Conservation (phyloP, 2,888 invertebrate genomes). For the Seladonia tumulorum region DNA sequence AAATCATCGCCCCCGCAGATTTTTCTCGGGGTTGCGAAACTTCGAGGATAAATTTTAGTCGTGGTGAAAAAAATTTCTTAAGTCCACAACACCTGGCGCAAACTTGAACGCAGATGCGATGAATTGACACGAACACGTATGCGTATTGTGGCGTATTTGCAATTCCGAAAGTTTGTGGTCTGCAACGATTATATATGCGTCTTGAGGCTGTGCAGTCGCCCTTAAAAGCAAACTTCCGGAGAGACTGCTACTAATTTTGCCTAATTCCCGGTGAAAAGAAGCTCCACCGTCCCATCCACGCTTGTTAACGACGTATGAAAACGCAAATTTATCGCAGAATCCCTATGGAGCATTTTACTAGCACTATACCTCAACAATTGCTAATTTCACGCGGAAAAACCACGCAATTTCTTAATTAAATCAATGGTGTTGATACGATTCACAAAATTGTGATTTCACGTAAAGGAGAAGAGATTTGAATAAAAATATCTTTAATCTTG, state of each 20-base stretch:
- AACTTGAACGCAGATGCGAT: constrained; percentile 41
- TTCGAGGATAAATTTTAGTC: not conserved
- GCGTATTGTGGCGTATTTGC: constrained; percentile 43
- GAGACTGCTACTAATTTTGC: not conserved
- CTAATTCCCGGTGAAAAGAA: constrained; percentile 19
- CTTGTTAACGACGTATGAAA: not conserved
- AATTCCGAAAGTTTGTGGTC: constrained; percentile 43
- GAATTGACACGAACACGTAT: constrained; percentile 38
- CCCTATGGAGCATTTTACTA: too few relatives aligned
- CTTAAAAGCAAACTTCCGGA: constrained; percentile 27
- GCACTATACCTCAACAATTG: too few relatives aligned
- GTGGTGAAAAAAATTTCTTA: constrained; percentile 19
- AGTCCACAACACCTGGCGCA: constrained; percentile 27
- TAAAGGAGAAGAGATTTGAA: too few relatives aligned
- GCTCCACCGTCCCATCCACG: not conserved
- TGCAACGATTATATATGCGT: constrained; percentile 16
- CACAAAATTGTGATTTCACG: too few relatives aligned
- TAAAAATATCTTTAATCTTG: too few relatives aligned
- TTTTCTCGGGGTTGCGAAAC: not conserved
- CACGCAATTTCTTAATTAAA: too few relatives aligned
- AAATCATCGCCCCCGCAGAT: not conserved
- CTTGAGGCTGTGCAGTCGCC: constrained; percentile 7
- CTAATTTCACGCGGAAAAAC: too few relatives aligned
- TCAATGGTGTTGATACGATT: too few relatives aligned
- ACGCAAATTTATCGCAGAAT: not conserved